Base-by-base conservation (phyloP, 2,113 vertebrate genomes). In the Periophthalmus modestus region DNA sequence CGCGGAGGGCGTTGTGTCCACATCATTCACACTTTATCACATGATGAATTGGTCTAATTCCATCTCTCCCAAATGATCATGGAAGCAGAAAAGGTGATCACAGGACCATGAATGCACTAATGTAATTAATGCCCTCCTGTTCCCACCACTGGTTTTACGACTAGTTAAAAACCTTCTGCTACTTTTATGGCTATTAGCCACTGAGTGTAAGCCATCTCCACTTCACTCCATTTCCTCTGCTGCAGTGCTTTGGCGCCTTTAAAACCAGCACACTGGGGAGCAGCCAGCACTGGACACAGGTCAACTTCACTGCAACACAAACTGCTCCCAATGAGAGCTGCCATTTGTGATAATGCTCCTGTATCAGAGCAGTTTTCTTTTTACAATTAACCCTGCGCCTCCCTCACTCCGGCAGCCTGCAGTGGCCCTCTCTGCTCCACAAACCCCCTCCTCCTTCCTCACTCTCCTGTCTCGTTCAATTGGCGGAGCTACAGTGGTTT, bases 111-210 rank as follows among this genome's bases (percentile, higher is more conserved):
- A 91, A 91, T 89, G 86, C 81, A 15, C 89, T 91, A 91, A 92
- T 94, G 84, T 87, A 91, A 92, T 92, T 90, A 92, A 92, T 92
- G 90, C 82, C 82, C 85, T 83, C 85, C 86, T 88, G 82, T 91
- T 83, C 87, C 87, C 81, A 83, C 86, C 80, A 85, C 88, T 88
- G 86, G 87, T 93, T 93, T 93, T 94, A 92, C 74, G 89, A 92
- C 81, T 88, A 87, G 83, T 92, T 93, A 90, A 92, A 90, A 93
- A 91, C 91, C 93, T 91, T 90, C 87, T 92, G 91, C 85, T 92
- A 87, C 87, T 91, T 91, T 93, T 90, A 93, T 86, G 85, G 88
- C 89, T 88, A 87, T 89, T 86, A 84, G 87, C 92, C 89, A 82
- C 81, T 84, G 87, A 86, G 89, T 89, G 88, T 86, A 83, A 84